A percentile compares a stretch with the other conserved stretches of the same genome.
Evolutionary conservation across 2,797 vertebrate species (phyloP).

Genomic region (Pangasius djambal): DNA sequence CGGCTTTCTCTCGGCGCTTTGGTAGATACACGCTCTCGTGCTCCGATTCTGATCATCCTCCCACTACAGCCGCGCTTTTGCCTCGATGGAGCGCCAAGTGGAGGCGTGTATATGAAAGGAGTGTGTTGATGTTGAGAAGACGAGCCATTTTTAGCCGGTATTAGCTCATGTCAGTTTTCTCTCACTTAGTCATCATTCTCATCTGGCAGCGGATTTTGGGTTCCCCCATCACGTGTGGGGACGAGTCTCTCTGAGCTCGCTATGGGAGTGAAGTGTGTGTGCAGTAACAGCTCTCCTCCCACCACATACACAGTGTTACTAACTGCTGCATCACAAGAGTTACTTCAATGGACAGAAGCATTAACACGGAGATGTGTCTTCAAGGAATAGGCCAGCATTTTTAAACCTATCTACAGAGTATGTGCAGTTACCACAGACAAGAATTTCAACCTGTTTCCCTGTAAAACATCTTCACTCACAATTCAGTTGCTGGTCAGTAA

Average conservation of each 20-base stretch:
- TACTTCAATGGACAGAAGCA: neutral
- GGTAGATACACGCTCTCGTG: neutral
- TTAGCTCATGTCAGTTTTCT: conserved; percentile 25
- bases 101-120: conserved; percentile 42
- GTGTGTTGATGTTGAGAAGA: conserved; percentile 25
- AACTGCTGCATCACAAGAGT: neutral
- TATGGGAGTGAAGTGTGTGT: neutral
- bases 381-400: neutral
- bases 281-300: neutral
- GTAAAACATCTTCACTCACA: neutral
- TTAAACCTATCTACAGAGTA: neutral
- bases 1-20: conserved; percentile 31
- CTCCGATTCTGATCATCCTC: conserved; percentile 29
- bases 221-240: conserved; percentile 29
- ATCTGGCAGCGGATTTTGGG: conserved; percentile 33
- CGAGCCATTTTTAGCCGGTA: conserved; percentile 9
- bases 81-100: conserved; percentile 18
- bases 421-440: neutral
- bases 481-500: neutral
- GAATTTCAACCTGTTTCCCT: neutral
- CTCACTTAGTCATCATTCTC: conserved; percentile 40
- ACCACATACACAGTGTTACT: neutral
- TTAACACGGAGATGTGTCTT: neutral
- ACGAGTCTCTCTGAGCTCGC: conserved; percentile 30
- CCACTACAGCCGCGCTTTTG: neutral